A percentile compares a stretch with the other conserved stretches of the same genome.
Evolutionary conservation across 2,113 vertebrate genomes (phyloP).

Genomic region (Lycaon pictus): DNA sequence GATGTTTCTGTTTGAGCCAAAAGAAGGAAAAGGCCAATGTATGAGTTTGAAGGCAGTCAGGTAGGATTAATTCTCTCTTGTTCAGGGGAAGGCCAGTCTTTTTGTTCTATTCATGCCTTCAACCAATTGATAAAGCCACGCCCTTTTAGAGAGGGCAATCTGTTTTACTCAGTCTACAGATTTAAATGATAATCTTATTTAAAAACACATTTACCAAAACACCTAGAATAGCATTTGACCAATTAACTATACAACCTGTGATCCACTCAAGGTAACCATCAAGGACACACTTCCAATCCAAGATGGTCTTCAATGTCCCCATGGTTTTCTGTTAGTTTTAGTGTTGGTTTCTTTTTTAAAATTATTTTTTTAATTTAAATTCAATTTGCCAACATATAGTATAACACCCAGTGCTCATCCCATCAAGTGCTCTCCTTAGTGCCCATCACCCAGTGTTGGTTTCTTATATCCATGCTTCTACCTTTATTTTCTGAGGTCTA

Average conservation of each 20-base stretch:
- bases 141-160: not conserved
- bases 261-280: not conserved
- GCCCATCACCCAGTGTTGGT: not conserved
- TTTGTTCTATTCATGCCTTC: slow-evolving; percentile 2
- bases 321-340: not conserved
- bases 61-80: not conserved
- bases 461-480: not conserved
- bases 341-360: not conserved
- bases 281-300: not conserved
- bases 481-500: not conserved
- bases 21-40: not conserved
- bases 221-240: not conserved
- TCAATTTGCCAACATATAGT: no score
- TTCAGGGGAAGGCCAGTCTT: not conserved
- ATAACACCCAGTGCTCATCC: no score
- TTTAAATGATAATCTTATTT: not conserved
- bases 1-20: not conserved
- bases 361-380: no score
- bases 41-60: not conserved
- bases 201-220: not conserved
- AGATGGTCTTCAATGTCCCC: not conserved
- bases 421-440: no score
- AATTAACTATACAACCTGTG: not conserved
- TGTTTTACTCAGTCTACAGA: not conserved
- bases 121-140: not conserved